Percentiles rank a stretch among this genome's conserved stretches.
phyloP scores from a whole-genome alignment of 2,113 vertebrate genomes.

The Micromys minutus region DNA sequence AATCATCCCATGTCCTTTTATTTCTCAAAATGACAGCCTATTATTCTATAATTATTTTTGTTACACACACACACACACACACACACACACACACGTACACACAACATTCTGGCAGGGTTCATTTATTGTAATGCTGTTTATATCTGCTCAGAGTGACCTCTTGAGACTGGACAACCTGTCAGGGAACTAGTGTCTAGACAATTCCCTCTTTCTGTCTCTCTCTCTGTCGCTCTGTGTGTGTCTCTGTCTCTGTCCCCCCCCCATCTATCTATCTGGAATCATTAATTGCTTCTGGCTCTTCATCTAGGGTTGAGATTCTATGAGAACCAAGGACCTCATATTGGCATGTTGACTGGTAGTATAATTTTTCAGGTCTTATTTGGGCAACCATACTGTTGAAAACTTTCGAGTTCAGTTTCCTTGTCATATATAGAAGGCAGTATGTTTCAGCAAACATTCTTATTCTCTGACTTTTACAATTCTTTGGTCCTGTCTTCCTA shows the following conservation, averaged over 20 bases:
- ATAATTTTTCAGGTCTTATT: background rate
- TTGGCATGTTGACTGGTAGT: background rate
- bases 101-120: background rate
- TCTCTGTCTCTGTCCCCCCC: rapidly evolving
- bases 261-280: too few species aligned
- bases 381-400: background rate
- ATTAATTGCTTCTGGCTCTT: background rate
- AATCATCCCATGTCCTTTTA: background rate
- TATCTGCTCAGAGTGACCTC: background rate
- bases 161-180: background rate
- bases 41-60: background rate
- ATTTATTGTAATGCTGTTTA: background rate
- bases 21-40: background rate
- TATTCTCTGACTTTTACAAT: background rate
- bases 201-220: too few species aligned
- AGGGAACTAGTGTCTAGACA: background rate
- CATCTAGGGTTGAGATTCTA: background rate
- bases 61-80: background rate
- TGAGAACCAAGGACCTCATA: background rate
- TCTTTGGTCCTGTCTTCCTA: background rate
- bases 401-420: background rate
- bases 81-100: background rate
- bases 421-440: background rate
- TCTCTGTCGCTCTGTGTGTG: too few species aligned
- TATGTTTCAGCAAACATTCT: background rate